Conservation (phyloP, 2,113 vertebrate genomes). For the Haliaeetus leucogaster region DNA sequence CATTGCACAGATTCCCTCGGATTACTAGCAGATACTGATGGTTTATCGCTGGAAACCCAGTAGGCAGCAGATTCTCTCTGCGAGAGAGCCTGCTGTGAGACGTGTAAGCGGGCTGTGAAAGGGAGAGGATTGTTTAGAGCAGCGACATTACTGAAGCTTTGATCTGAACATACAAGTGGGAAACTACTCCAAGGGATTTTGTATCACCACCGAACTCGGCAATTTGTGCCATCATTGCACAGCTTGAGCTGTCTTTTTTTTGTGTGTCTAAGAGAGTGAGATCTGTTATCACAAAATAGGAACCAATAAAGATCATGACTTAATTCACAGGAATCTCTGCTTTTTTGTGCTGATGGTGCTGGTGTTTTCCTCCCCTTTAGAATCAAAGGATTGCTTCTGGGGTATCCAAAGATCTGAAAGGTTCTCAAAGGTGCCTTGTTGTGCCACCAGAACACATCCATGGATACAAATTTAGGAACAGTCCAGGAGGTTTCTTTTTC, state of each 20-base stretch:
- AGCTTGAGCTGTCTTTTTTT: not conserved
- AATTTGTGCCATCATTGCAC: not conserved
- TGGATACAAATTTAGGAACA: not conserved
- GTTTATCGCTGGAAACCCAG: not conserved
- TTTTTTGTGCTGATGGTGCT: not conserved
- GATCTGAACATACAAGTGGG: not conserved
- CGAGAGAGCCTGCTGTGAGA: not conserved
- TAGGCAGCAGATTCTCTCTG: not conserved
- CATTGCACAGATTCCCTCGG: not conserved
- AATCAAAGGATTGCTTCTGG: not conserved
- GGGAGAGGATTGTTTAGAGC: not conserved
- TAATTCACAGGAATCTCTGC: not conserved
- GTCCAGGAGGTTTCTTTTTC: not conserved
- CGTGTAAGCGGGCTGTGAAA: not conserved
- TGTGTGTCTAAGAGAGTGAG: not conserved
- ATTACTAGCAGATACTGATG: not conserved
- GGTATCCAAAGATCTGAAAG: not conserved
- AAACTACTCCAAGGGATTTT: not conserved
- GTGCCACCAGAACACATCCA: not conserved
- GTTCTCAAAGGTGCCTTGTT: not conserved
- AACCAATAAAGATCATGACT: not conserved
- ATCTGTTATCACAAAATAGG: not conserved
- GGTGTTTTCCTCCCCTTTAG: not conserved
- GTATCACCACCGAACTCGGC: accelerated
- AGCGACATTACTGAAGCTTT: not conserved